Evolutionary conservation across 2,113 vertebrate genomes (phyloP).

Genomic region (Sterna hirundo): DNA sequence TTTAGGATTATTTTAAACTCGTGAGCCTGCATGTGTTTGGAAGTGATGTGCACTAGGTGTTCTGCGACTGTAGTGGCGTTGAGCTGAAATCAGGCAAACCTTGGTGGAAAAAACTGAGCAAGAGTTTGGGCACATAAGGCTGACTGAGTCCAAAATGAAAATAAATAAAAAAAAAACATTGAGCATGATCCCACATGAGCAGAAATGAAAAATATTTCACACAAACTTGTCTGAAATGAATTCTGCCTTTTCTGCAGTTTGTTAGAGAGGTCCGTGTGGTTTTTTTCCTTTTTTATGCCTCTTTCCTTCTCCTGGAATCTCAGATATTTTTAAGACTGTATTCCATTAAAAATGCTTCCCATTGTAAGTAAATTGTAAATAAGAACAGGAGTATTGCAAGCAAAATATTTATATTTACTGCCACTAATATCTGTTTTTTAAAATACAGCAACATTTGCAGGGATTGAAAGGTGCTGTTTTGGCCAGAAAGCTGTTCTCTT

Average conservation of each 20-base stretch:
- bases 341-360: not conserved
- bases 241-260: not conserved
- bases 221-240: not conserved
- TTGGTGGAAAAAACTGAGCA: not conserved
- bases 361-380: not conserved
- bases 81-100: not conserved
- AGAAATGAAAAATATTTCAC: not conserved
- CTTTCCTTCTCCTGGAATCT: not conserved
- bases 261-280: not conserved
- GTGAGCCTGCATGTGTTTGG: not conserved
- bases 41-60: not conserved
- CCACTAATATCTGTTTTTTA: conserved; percentile 8
- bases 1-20: not conserved
- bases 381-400: not conserved
- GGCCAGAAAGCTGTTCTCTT: conserved; percentile 3
- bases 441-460: not conserved
- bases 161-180: not conserved
- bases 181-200: not conserved
- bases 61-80: not conserved
- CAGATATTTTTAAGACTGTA: not conserved
- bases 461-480: not conserved
- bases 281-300: not conserved
- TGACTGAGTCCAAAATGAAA: not conserved
- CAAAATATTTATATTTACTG: conserved; percentile 47
- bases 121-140: not conserved